Percentiles rank a stretch among this genome's conserved stretches.
These are phyloP conservation scores for Bimastos eiseni DNA, from an alignment of 2,888 invertebrate genomes.

Conservation along the genomic window DNA sequence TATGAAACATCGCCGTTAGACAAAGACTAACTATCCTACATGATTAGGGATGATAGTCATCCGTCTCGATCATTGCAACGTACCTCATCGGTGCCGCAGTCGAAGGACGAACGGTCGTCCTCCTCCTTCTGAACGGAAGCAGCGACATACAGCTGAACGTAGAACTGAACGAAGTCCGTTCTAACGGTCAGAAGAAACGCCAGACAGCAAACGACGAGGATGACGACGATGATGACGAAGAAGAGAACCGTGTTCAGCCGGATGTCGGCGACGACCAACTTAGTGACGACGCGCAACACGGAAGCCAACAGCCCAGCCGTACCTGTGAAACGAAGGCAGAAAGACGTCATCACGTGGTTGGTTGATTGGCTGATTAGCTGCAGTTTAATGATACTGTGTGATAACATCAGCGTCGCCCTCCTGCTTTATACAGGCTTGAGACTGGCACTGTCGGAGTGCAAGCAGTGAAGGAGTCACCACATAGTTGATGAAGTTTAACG, in stretches of 20 bases:
- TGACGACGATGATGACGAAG: constrained; percentile 78
- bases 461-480: no score
- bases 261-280: constrained; percentile 71
- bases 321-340: constrained; percentile 64
- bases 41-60: neutral
- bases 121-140: constrained; percentile 58
- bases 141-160: constrained; percentile 72
- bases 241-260: constrained; percentile 83
- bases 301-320: constrained; percentile 86
- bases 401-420: no score
- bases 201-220: constrained; percentile 77
- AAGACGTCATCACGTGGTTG: no score
- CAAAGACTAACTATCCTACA: no score
- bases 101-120: constrained; percentile 69
- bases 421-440: no score
- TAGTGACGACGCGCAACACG: constrained; percentile 80
- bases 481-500: no score
- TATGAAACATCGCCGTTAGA: no score
- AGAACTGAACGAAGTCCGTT: constrained; percentile 81
- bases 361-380: no score
- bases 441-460: no score
- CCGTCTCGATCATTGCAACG: constrained; percentile 68
- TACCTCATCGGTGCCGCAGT: constrained; percentile 77
- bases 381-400: no score
- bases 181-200: constrained; percentile 77